These are phyloP conservation scores for Mesocentrotus franciscanus DNA, from an alignment of 53 echinoderm and acorn worm species.

Conservation along the genomic window DNA sequence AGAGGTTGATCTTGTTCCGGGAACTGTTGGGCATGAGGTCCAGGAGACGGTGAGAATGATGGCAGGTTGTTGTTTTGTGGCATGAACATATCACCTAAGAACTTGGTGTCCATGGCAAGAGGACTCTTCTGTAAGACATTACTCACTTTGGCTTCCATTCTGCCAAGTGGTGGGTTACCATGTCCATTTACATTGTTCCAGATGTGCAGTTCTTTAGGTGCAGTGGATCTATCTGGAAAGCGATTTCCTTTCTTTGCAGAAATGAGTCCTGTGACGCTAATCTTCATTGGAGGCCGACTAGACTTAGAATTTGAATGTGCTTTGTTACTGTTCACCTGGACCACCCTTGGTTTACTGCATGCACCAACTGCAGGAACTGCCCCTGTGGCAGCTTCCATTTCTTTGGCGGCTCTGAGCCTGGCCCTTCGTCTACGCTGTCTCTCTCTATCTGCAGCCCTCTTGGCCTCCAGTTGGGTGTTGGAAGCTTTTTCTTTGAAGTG, in stretches of 20 bases:
- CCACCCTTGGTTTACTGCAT: not conserved
- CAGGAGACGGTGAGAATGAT: not conserved
- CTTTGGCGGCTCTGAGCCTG: slow-evolving; percentile 31
- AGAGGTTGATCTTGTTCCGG: slow-evolving; percentile 57
- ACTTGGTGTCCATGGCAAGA: not conserved
- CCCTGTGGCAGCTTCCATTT: not conserved
- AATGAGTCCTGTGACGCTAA: slow-evolving; percentile 48
- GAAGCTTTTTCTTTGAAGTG: slow-evolving; percentile 50
- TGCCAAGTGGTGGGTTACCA: not conserved
- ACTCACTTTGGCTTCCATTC: not conserved
- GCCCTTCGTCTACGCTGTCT: slow-evolving; percentile 59
- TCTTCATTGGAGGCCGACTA: slow-evolving; percentile 31
- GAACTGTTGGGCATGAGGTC: not conserved
- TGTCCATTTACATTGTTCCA: not conserved
- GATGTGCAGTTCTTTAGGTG: not conserved
- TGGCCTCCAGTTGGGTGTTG: slow-evolving; percentile 57
- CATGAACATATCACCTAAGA: too few species aligned
- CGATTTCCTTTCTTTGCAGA: slow-evolving; percentile 13
- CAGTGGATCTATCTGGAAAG: not conserved
- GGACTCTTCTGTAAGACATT: not conserved
- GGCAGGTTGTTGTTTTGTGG: slow-evolving; percentile 3
- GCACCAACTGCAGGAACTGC: not conserved
- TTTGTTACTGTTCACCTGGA: not conserved
- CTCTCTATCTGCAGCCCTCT: slow-evolving; percentile 46
- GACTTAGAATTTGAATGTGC: not conserved